Conservation (phyloP, 2,797 vertebrate genomes). For the Silurus lanzhouensis region DNA sequence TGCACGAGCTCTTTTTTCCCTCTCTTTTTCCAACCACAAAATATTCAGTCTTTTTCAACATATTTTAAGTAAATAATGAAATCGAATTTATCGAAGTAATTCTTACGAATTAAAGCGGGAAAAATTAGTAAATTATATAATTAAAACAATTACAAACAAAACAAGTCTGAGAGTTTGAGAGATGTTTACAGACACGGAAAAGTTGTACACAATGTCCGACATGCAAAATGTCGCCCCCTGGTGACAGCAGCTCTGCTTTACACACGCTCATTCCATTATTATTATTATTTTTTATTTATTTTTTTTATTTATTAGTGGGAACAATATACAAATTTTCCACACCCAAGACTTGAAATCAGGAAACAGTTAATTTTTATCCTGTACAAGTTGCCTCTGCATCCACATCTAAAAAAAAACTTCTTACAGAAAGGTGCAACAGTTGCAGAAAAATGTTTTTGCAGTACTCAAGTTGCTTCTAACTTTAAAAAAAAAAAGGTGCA, state of each 20-base stretch:
- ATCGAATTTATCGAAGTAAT: not conserved
- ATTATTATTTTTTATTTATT: too few relatives aligned
- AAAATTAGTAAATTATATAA: not conserved
- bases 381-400: not conserved
- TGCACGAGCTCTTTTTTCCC: not conserved
- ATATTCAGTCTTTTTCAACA: not conserved
- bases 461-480: not conserved
- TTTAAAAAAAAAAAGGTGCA: not conserved
- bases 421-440: not conserved
- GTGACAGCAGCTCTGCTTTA: slow-evolving; percentile 19
- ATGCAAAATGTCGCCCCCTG: slow-evolving; percentile 51
- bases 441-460: not conserved
- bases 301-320: too few relatives aligned
- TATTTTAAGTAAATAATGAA: not conserved
- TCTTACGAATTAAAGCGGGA: not conserved
- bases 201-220: not conserved
- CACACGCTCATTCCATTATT: too few relatives aligned
- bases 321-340: not conserved
- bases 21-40: not conserved
- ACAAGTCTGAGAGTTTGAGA: not conserved
- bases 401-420: not conserved
- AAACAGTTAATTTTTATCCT: not conserved
- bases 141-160: not conserved
- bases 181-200: not conserved
- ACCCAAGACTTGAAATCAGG: not conserved